Evolutionary conservation across 1,140 invertebrate genomes (phyloP).

Genomic region (Drosophila setifemur): DNA sequence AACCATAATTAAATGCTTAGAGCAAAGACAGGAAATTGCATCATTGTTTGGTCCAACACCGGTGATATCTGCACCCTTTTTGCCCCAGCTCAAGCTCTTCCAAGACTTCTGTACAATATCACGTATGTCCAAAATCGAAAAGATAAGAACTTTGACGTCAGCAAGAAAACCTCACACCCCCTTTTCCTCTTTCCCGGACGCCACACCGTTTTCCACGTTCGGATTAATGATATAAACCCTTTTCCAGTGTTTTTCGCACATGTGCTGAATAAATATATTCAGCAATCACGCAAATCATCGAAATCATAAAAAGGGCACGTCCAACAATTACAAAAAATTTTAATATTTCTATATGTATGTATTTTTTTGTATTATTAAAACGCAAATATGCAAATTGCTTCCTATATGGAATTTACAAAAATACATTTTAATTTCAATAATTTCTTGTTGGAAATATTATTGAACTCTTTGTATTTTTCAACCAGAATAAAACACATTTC

Average conservation of each 20-base stretch:
- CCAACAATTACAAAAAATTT: too few relatives aligned
- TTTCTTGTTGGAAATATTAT: too few relatives aligned
- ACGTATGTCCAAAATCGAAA: slow-evolving; percentile 1
- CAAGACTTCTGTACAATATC: background rate
- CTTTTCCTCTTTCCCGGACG: too few relatives aligned
- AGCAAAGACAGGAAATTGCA: slow-evolving; percentile 36
- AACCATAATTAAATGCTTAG: slow-evolving; percentile 54
- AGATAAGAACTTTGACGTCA: background rate
- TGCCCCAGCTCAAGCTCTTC: too few relatives aligned
- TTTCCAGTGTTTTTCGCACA: too few relatives aligned
- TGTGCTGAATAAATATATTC: too few relatives aligned
- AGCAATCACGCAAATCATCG: background rate
- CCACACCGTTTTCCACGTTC: background rate
- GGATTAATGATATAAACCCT: background rate
- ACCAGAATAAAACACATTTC: too few relatives aligned
- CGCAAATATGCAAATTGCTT: too few relatives aligned
- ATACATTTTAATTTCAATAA: background rate
- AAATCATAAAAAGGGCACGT: background rate
- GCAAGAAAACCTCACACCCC: background rate
- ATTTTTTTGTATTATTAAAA: too few relatives aligned
- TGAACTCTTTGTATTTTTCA: too few relatives aligned
- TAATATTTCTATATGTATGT: too few relatives aligned
- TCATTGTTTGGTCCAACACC: slow-evolving; percentile 9
- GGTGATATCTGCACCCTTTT: background rate
- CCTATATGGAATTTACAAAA: background rate